phyloP scores from a whole-genome alignment of 2,797 vertebrate species.

The Microctenopoma steveboyesi region DNA sequence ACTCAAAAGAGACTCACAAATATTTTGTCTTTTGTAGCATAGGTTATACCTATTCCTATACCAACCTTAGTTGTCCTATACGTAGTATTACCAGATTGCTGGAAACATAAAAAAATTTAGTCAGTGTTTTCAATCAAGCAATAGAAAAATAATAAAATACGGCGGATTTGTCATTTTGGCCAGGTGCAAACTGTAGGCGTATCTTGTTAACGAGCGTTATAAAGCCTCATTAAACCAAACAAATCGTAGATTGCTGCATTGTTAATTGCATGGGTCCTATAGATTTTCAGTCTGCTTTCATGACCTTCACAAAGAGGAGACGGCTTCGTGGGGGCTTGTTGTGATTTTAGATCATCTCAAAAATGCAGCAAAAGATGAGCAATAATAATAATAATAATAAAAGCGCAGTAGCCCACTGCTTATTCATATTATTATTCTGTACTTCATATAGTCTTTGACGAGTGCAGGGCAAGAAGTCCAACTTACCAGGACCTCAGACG shows the following conservation, averaged over 20 bases:
- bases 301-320: not conserved
- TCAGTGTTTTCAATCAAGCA: not conserved
- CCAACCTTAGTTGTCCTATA: too few species aligned
- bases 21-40: too few species aligned
- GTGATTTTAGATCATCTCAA: not conserved
- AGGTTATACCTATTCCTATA: too few species aligned
- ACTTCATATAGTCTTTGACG: not conserved
- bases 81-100: too few species aligned
- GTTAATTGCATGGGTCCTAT: not conserved
- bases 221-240: too few species aligned
- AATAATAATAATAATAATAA: not conserved
- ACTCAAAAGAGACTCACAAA: too few species aligned
- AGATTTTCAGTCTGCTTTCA: not conserved
- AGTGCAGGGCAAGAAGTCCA: slow-evolving; percentile 5
- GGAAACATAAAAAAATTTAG: too few species aligned
- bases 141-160: not conserved
- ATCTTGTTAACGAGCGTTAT: not conserved
- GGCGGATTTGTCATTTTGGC: not conserved
- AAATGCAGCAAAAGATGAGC: not conserved
- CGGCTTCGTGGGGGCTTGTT: not conserved
- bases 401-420: accelerated
- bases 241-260: not conserved
- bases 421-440: not conserved
- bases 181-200: not conserved
- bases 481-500: not conserved